These are phyloP conservation scores for Myotis daubentonii DNA, from an alignment of 2,797 vertebrate species.

Conservation along the genomic window DNA sequence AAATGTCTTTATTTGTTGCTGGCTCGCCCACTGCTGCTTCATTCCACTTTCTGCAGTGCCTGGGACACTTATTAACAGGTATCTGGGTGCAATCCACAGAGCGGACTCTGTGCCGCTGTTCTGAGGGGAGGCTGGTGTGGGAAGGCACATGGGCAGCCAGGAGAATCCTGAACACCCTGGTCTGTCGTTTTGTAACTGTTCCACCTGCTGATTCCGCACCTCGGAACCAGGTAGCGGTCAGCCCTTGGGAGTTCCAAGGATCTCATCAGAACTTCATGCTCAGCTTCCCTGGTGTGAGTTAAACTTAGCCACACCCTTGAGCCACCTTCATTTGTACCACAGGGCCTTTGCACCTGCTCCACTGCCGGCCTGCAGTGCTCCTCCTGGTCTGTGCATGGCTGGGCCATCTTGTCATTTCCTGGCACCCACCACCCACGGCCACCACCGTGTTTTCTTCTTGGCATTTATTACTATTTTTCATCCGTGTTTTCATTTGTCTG, in stretches of 20 bases:
- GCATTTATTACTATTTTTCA: neutral
- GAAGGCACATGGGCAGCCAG: neutral
- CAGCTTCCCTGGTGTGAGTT: neutral
- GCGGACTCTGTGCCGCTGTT: fast-evolving
- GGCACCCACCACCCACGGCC: fast-evolving
- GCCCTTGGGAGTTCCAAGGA: neutral
- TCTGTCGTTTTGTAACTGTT: fast-evolving
- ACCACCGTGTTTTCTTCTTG: neutral
- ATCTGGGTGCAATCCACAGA: fast-evolving
- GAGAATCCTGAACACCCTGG: no score
- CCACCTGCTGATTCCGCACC: fast-evolving
- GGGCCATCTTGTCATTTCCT: neutral
- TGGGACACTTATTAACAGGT: fast-evolving
- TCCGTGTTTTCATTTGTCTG: neutral
- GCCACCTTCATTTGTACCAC: neutral
- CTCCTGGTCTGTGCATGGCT: fast-evolving
- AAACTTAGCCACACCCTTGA: neutral
- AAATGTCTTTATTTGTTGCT: neutral
- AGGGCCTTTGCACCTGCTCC: neutral
- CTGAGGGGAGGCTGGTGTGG: neutral
- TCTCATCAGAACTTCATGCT: neutral
- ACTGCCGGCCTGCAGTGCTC: neutral
- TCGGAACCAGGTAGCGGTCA: fast-evolving
- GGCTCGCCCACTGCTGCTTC: fast-evolving
- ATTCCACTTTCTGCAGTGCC: neutral